These are phyloP conservation scores for Agonopterix heracliana DNA, from an alignment of 2,888 invertebrate species.

Conservation along the genomic window DNA sequence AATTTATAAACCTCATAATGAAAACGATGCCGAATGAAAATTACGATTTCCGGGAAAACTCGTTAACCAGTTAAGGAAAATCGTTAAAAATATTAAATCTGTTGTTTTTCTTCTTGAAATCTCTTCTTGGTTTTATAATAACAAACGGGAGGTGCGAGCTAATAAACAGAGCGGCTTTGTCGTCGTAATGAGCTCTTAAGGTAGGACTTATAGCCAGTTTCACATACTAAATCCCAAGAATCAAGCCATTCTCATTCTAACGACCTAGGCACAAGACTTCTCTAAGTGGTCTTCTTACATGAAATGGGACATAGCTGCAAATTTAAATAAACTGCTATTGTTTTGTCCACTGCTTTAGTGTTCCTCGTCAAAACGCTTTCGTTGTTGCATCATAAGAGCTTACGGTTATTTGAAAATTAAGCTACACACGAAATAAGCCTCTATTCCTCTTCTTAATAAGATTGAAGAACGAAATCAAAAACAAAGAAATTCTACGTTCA, in stretches of 20 bases:
- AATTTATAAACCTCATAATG: no score
- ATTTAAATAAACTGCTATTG: slow-evolving; percentile 41
- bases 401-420: no score
- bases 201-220: slow-evolving; percentile 21
- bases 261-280: neutral
- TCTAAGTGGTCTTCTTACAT: no score
- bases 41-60: no score
- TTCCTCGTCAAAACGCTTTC: slow-evolving; percentile 17
- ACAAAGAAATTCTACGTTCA: no score
- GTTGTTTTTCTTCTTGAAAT: slow-evolving; percentile 29
- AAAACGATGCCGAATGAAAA: no score
- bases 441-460: no score
- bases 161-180: slow-evolving; percentile 51
- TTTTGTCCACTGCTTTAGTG: slow-evolving; percentile 31
- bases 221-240: slow-evolving; percentile 9
- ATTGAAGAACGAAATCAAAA: no score
- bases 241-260: neutral
- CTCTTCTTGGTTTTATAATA: slow-evolving; percentile 23
- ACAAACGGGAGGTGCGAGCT: slow-evolving; percentile 46
- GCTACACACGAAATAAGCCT: no score
- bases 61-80: slow-evolving; percentile 10
- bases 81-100: slow-evolving; percentile 19
- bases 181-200: slow-evolving; percentile 45
- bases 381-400: neutral
- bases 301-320: slow-evolving; percentile 7